These are phyloP conservation scores for Corythornis cristatus DNA, from an alignment of 2,113 vertebrate species.

Conservation along the genomic window DNA sequence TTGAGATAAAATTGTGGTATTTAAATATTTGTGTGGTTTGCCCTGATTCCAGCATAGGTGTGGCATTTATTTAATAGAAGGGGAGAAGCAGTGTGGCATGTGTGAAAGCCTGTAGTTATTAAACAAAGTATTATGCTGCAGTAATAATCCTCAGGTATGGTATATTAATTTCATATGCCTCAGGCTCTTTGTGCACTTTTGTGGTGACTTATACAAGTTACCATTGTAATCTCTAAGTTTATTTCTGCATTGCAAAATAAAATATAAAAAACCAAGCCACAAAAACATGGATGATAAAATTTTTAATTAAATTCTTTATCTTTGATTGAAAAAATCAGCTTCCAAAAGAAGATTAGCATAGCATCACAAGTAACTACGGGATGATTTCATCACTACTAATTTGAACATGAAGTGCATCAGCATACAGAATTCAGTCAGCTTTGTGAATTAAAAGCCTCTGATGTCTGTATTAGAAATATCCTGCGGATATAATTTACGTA, in stretches of 20 bases:
- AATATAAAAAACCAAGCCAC: not conserved
- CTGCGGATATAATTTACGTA: slow-evolving; percentile 62
- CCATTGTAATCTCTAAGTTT: not conserved
- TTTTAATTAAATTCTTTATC: slow-evolving; percentile 76
- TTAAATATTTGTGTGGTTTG: not conserved
- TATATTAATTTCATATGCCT: slow-evolving; percentile 38
- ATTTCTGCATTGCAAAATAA: slow-evolving; percentile 26
- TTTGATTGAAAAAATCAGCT: slow-evolving; percentile 69
- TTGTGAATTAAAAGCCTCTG: slow-evolving; percentile 70
- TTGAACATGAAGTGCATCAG: slow-evolving; percentile 68
- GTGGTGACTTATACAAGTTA: not conserved
- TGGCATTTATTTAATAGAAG: not conserved
- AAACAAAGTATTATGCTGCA: not conserved
- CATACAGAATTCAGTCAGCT: slow-evolving; percentile 59
- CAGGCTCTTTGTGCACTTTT: slow-evolving; percentile 18
- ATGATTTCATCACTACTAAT: slow-evolving; percentile 73
- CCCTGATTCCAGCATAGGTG: not conserved
- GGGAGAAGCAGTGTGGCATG: not conserved
- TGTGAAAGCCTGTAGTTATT: not conserved
- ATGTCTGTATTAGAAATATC: slow-evolving; percentile 73
- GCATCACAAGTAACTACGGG: slow-evolving; percentile 59
- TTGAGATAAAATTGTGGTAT: not conserved
- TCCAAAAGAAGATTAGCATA: slow-evolving; percentile 67
- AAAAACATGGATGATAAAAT: slow-evolving; percentile 53
- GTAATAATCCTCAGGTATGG: not conserved